A percentile compares a stretch with the other conserved stretches of the same genome.
Evolutionary conservation across 2,888 invertebrate species (phyloP).

Genomic region (Eristalis arbustorum): DNA sequence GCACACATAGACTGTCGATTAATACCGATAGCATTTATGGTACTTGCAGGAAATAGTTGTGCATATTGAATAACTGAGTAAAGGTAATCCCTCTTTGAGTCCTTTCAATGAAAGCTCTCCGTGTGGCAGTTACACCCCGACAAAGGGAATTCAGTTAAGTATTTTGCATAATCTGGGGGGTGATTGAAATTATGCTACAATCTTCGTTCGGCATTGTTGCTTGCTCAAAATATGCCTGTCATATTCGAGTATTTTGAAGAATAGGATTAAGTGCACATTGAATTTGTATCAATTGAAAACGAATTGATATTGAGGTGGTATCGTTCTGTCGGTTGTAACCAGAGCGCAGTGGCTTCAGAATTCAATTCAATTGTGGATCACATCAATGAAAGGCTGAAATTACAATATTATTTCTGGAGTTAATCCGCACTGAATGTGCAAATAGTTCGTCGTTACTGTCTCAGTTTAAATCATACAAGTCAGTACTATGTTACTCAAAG

Average conservation of each 20-base stretch:
- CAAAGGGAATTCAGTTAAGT: slow-evolving; percentile 49
- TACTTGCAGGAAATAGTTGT: slow-evolving; percentile 29
- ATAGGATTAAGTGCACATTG: slow-evolving; percentile 23
- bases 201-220: neutral
- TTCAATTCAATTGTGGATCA: neutral
- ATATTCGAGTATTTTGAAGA: slow-evolving; percentile 31
- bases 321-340: neutral
- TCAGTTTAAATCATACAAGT: too few relatives aligned
- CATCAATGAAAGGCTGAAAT: neutral
- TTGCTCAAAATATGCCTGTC: slow-evolving; percentile 11
- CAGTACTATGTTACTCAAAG: too few relatives aligned
- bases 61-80: slow-evolving; percentile 50
- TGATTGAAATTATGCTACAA: slow-evolving; percentile 26
- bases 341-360: neutral
- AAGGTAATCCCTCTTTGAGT: slow-evolving; percentile 50
- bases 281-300: slow-evolving; percentile 10
- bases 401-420: neutral
- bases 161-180: slow-evolving; percentile 46
- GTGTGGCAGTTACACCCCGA: slow-evolving; percentile 19
- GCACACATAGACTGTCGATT: slow-evolving; percentile 18
- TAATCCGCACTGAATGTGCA: neutral
- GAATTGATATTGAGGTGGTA: neutral
- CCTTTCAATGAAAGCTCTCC: slow-evolving; percentile 20
- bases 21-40: slow-evolving; percentile 34
- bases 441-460: neutral